A percentile compares a stretch with the other conserved stretches of the same genome.
These are phyloP conservation scores for Cyanistes caeruleus DNA, from an alignment of 2,113 vertebrate genomes.

Conservation along the genomic window DNA sequence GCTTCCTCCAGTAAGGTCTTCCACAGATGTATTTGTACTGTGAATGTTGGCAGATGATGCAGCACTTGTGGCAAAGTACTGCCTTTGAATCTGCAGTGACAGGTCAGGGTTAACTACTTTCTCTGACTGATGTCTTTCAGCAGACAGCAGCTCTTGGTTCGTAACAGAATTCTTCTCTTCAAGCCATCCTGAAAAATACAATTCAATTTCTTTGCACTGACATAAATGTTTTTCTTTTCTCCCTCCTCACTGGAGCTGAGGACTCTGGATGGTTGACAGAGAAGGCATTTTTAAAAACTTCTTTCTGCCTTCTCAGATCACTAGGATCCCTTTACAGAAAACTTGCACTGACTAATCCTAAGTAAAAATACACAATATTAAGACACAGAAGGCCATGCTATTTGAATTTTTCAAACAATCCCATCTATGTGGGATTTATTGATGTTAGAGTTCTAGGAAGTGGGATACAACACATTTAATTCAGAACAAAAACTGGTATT, in stretches of 20 bases:
- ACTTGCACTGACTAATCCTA: not conserved
- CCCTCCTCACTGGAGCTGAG: not conserved
- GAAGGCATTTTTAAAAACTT: not conserved
- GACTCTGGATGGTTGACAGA: not conserved
- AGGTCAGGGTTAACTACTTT: not conserved
- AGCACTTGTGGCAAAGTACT: not conserved
- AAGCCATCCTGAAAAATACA: slow-evolving; percentile 63
- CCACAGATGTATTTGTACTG: not conserved
- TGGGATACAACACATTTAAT: not conserved
- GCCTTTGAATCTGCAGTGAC: not conserved
- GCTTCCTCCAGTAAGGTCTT: not conserved
- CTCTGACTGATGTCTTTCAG: not conserved
- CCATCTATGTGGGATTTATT: not conserved
- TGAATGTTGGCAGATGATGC: not conserved
- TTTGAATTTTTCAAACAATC: not conserved
- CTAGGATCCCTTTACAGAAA: not conserved
- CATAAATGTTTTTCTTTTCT: not conserved
- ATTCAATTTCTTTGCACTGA: not conserved
- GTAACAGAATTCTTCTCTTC: slow-evolving; percentile 15
- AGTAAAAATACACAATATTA: not conserved
- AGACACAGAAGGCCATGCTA: not conserved
- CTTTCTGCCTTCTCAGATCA: not conserved
- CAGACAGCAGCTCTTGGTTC: slow-evolving; percentile 1
- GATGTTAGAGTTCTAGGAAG: not conserved
- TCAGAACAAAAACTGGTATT: not conserved